Percentiles rank a stretch among this genome's conserved stretches.
Conservation (phyloP, 2,888 invertebrate species). For the Dinocampus coccinellae region DNA sequence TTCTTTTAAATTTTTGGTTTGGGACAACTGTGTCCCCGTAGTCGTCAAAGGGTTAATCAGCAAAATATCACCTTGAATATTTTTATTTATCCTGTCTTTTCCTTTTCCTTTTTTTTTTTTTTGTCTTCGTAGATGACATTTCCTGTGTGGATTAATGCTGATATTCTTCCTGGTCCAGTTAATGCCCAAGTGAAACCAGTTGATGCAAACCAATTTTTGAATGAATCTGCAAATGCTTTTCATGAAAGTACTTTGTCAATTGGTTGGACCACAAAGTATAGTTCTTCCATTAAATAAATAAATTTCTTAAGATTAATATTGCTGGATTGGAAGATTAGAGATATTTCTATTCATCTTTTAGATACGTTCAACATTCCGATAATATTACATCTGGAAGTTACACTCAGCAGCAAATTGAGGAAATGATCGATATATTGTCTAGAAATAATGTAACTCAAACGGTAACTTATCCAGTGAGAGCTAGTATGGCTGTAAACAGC, state of each 20-base stretch:
- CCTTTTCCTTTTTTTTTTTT: background rate
- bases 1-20: too few species aligned
- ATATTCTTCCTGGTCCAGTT: constrained; percentile 84
- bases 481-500: constrained; percentile 79
- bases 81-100: too few species aligned
- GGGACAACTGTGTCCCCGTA: too few species aligned
- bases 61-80: too few species aligned
- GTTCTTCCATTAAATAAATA: too few species aligned
- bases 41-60: too few species aligned
- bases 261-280: constrained; percentile 88
- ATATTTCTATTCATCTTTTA: background rate
- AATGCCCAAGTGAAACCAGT: constrained; percentile 74
- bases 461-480: constrained; percentile 86
- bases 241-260: constrained; percentile 80
- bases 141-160: constrained; percentile 91
- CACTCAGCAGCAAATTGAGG: constrained; percentile 75
- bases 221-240: constrained; percentile 72
- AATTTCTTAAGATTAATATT: too few species aligned
- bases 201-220: constrained; percentile 76
- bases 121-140: constrained; percentile 73
- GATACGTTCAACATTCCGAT: background rate
- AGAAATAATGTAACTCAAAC: constrained; percentile 74
- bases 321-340: background rate
- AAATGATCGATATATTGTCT: constrained; percentile 77
- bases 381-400: constrained; percentile 72